Percentiles rank a stretch among this genome's conserved stretches.
These are phyloP conservation scores for Periplaneta americana DNA, from an alignment of 1,140 invertebrate genomes.

Conservation along the genomic window DNA sequence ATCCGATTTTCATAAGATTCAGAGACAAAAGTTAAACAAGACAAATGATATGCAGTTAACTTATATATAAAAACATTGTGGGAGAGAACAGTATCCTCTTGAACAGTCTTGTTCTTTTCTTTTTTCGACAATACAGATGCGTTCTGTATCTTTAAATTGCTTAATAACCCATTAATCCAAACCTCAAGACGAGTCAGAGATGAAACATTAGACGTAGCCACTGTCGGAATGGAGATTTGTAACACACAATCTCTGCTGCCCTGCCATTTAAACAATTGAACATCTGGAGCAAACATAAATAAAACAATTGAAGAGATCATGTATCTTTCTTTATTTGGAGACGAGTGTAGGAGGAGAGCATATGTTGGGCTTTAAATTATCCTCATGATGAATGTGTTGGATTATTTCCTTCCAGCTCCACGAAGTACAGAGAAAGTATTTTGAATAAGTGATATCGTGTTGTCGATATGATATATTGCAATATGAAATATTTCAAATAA, in stretches of 20 bases:
- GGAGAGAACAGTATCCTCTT: background rate
- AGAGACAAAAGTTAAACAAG: background rate
- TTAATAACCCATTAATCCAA: background rate
- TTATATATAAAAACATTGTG: background rate
- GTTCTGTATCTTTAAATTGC: background rate
- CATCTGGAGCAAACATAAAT: background rate
- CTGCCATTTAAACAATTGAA: background rate
- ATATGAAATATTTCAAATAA: too few species aligned
- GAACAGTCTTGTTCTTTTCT: background rate
- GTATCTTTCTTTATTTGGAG: background rate
- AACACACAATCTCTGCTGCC: background rate
- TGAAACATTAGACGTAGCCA: background rate
- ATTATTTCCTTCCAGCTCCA: too few species aligned
- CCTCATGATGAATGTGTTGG: background rate
- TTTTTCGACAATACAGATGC: background rate
- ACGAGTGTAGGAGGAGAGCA: background rate
- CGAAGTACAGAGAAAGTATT: too few species aligned
- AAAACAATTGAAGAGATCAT: background rate
- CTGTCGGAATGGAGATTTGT: background rate
- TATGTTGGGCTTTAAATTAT: background rate
- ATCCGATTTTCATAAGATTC: too few species aligned
- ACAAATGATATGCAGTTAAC: background rate
- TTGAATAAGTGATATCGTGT: too few species aligned
- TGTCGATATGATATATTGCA: too few species aligned
- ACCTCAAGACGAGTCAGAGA: too few species aligned